Base-by-base conservation (phyloP, 1,140 invertebrate genomes). In the Adoxophyes honmai region DNA sequence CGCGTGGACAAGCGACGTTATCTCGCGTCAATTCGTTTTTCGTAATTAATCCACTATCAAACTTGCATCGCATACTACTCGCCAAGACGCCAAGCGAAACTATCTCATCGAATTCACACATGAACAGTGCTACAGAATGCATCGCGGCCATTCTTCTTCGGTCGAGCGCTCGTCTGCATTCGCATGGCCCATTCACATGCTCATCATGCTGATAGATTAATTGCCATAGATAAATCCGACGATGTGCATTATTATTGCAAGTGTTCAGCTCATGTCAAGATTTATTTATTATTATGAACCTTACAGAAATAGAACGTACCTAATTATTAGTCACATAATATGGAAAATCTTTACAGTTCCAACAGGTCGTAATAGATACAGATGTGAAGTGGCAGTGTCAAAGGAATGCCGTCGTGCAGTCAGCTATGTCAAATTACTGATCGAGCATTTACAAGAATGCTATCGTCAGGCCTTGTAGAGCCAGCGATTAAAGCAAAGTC, bases 71-170 rank as follows among this genome's bases (percentile, higher is more conserved):
- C 16, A n/a, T 28, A 28, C 21, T 16, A n/a, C 42, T 11, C 39
- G n/a, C 21, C 70, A 66, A 65, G 60, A 68, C 62, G 70, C 34
- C 44, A 37, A 66, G 65, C 71, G 70, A 76, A 73, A 75, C 71
- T 76, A 62, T 78, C 68, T 80, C 76, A 80, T 80, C 70, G 73
- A 73, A 65, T 75, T 74, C 64, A 76, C 73, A 78, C 75, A 75
- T 78, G 69, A 78, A 73, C 66, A 68, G 62, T 66, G 60, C 51
- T 57, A 60, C 59, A 75, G 64, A 76, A 76, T 73, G 68, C 66
- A 55, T 34, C 14, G 16, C 39, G 38, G 53, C 38, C 57, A 55
- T 42, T 37, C 54, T 28, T 35, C 37, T 9, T 16, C 21, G 35
- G 15, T 33, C 35, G 37, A 55, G 21, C 13, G 54, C 21, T 55